A percentile compares a stretch with the other conserved stretches of the same genome.
Evolutionary conservation across 2,113 vertebrate genomes (phyloP).

Genomic region (Macquaria australasica): DNA sequence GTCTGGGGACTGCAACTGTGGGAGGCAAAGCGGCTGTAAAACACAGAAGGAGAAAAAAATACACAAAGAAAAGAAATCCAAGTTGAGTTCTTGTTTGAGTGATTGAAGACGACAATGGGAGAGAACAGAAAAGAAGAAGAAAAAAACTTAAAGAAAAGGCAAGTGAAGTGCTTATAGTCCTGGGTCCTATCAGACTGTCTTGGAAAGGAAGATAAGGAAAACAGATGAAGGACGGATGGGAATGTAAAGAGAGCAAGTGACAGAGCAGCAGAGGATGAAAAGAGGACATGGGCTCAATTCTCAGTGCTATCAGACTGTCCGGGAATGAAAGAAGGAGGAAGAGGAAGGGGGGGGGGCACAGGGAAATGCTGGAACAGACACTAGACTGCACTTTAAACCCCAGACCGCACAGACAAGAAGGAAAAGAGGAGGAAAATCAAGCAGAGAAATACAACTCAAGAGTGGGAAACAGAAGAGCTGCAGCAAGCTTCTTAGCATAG

Average conservation of each 20-base stretch:
- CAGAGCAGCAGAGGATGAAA: slow-evolving; percentile 33
- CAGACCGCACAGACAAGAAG: background rate
- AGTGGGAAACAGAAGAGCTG: background rate
- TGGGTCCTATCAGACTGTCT: slow-evolving; percentile 30
- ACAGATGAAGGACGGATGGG: slow-evolving; percentile 46
- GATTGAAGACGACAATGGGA: slow-evolving; percentile 11
- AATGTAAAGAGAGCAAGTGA: slow-evolving; percentile 47
- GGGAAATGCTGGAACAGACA: slow-evolving; percentile 48
- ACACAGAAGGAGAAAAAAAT: background rate
- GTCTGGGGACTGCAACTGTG: slow-evolving; percentile 45
- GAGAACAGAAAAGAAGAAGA: background rate
- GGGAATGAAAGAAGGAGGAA: background rate
- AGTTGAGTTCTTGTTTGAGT: slow-evolving; percentile 16
- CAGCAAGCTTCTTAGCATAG: background rate
- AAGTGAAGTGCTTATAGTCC: slow-evolving; percentile 17
- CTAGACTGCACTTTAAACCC: slow-evolving; percentile 2
- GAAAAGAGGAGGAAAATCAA: background rate
- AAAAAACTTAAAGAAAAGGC: slow-evolving; percentile 15
- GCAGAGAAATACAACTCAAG: background rate
- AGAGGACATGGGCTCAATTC: slow-evolving; percentile 32
- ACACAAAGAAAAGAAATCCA: background rate
- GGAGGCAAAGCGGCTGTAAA: slow-evolving; percentile 39
- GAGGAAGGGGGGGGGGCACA: slow-evolving; percentile 33
- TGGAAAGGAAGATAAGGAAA: slow-evolving; percentile 22
- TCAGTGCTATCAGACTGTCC: slow-evolving; percentile 29